Base-by-base conservation (phyloP, 2,888 invertebrate genomes). In the Alviniconcha strummeri region DNA sequence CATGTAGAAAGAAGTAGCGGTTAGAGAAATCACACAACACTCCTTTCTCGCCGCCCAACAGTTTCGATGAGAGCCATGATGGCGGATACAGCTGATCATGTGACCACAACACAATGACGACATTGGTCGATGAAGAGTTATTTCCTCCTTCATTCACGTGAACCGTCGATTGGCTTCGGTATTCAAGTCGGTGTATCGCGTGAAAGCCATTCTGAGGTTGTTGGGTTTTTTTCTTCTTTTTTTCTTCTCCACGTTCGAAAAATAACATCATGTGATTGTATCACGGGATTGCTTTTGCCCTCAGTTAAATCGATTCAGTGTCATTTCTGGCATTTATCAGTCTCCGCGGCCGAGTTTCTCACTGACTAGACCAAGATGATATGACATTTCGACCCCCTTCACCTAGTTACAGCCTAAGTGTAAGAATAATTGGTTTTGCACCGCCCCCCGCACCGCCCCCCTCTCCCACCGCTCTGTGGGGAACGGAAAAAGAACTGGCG, bases 51-150 rank as follows among this genome's bases (percentile, higher is more conserved):
- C 60, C 77, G 55, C 64, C 78, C 78, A 78, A 78, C 78, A 57
- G 78, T 78, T 78, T 36, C 5, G 4, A 11, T 36, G n/a, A 9
- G 71, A n/a, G 15, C 82, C 82, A 82, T 82, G 82, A 82, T 82
- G 82, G 82, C 82, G 82, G 82, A 82, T 69, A 76, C 77, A 64
- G 71, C 9, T 74, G 76, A 64, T 82, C 82, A 82, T 77, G 82
- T 82, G 82, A 82, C 77, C 82, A 82, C 69, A 82, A 82, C 82
- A 83, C 76, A 69, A 67, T 75, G 80, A 83, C 80, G 75, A 72
- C 67, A 83, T 54, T 74, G 69, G 69, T 80, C 67, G 80, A 80
- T 80, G n/a, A 19, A 71, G 9, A 60, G 69, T 79, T 67, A 69
- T 80, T 67, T n/a, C 55, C 69, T 57, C 80, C 13, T 80, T 4